Conservation (phyloP, 2,888 invertebrate species). For the Volucella bombylans region DNA sequence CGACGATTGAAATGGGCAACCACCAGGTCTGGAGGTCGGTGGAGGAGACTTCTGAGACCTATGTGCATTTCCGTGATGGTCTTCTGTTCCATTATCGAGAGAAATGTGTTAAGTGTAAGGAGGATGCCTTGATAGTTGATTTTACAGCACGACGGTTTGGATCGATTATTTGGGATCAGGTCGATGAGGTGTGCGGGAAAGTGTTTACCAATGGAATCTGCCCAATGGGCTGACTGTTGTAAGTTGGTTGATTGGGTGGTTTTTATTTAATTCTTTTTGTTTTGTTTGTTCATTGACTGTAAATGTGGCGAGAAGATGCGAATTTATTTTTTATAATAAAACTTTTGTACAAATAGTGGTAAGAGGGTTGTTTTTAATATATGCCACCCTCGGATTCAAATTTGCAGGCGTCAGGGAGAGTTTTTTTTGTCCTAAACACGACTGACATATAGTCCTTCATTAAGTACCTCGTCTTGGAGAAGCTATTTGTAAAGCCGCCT, state of each 20-base stretch:
- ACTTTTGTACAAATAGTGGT: constrained; percentile 23
- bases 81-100: constrained; percentile 81
- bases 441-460: too few species aligned
- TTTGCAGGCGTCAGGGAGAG: too few species aligned
- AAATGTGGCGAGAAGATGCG: neutral
- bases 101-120: constrained; percentile 79
- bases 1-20: constrained; percentile 93
- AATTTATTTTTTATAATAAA: constrained; percentile 41
- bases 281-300: neutral
- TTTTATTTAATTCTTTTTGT: neutral
- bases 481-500: too few species aligned
- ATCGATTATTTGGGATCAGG: constrained; percentile 80
- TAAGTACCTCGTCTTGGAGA: too few species aligned
- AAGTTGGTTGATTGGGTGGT: neutral
- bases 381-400: too few species aligned
- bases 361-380: neutral
- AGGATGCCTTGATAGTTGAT: constrained; percentile 77
- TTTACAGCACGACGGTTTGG: constrained; percentile 81
- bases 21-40: constrained; percentile 86
- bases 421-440: too few species aligned
- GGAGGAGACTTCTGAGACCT: constrained; percentile 78
- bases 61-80: constrained; percentile 79
- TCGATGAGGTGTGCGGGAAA: constrained; percentile 79
- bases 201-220: constrained; percentile 80
- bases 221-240: constrained; percentile 66